A percentile compares a stretch with the other conserved stretches of the same genome.
Evolutionary conservation across 2,797 vertebrate species (phyloP).

Genomic region (Epinephelus coioides): DNA sequence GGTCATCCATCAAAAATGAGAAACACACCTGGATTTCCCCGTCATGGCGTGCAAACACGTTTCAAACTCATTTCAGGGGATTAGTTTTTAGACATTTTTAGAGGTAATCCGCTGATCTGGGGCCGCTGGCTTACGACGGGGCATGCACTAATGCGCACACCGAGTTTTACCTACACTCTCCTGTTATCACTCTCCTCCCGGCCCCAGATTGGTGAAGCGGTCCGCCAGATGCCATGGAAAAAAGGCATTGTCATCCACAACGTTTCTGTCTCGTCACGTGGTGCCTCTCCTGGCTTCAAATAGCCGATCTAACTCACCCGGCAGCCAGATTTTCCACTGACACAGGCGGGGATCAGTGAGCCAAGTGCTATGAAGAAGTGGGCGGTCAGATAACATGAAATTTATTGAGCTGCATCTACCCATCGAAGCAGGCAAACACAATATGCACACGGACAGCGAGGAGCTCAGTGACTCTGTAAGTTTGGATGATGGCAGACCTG

Average conservation of each 20-base stretch:
- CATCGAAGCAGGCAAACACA: conserved; percentile 84
- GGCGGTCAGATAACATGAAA: conserved; percentile 87
- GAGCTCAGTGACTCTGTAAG: conserved; percentile 84
- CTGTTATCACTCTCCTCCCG: conserved; percentile 26
- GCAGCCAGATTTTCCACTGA: conserved; percentile 83
- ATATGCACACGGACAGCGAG: conserved; percentile 86
- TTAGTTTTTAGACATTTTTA: conserved; percentile 69
- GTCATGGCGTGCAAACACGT: conserved; percentile 20
- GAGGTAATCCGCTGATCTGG: conserved; percentile 73
- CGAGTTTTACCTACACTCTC: conserved; percentile 47
- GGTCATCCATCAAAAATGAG: background rate
- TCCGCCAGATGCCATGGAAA: conserved; percentile 64
- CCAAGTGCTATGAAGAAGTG: conserved; percentile 86
- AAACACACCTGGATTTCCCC: conserved; percentile 34
- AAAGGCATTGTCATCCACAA: conserved; percentile 73
- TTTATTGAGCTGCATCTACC: conserved; percentile 83
- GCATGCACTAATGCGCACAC: conserved; percentile 25
- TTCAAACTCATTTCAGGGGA: conserved; percentile 62
- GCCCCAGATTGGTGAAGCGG: conserved; percentile 45
- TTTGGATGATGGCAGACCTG: conserved; percentile 70
- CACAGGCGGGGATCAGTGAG: conserved; percentile 83
- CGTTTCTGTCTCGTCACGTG: conserved; percentile 80
- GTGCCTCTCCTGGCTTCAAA: conserved; percentile 82
- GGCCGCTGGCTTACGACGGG: conserved; percentile 39
- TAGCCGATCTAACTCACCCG: conserved; percentile 80